Base-by-base conservation (phyloP, 1,140 invertebrate species). In the Gonatopus flavifemur region DNA sequence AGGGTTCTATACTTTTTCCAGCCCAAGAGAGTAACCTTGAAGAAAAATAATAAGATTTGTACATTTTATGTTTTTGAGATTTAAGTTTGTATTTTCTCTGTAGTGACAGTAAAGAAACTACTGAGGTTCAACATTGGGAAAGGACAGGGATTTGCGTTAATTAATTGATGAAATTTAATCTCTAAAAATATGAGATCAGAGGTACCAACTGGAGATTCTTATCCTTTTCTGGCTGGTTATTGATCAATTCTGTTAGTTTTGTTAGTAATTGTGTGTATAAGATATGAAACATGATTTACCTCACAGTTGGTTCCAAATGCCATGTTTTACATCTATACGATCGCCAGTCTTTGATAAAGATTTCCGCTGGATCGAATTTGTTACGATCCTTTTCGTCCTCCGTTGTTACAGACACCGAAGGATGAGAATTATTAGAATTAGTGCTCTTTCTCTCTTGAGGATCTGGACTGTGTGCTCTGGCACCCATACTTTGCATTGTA, bases 271-370 rank as follows among this genome's bases (percentile, higher is more conserved):
- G n/a, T n/a, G 18, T 20, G 21, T n/a, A 38, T 24, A 15, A 15
- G 5, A 30, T 24, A 46, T 35, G 7, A 0, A 28, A 19, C 32
- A 22, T 21, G 19, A 50, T 70, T 69, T 81, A 91, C 86, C 93
- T 85, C 42, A 99, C 94, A 40, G 95, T 98, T 3, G 96, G 97
- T 77, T 98, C 96, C 22, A 98, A 82, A 69, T 96, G 93, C 97
- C 96, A 98, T 0, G 93, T 95, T 78, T 94, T 91, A 74, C 96
- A 98, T 61, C 90, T 86, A 77, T 94, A 98, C 64, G 89, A 88
- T 51, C 96, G 80, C 88, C 90, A 95, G 77, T 98, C 94, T 74
- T 91, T 87, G 40, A 89, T 88, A 25, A 86, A 82, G 66, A 84
- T 83, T 52, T 84, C 83, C 0, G 78, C 73, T 9, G 80, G 77